Base-by-base conservation (phyloP, 1,140 invertebrate genomes). In the Brachionus koreanus region DNA sequence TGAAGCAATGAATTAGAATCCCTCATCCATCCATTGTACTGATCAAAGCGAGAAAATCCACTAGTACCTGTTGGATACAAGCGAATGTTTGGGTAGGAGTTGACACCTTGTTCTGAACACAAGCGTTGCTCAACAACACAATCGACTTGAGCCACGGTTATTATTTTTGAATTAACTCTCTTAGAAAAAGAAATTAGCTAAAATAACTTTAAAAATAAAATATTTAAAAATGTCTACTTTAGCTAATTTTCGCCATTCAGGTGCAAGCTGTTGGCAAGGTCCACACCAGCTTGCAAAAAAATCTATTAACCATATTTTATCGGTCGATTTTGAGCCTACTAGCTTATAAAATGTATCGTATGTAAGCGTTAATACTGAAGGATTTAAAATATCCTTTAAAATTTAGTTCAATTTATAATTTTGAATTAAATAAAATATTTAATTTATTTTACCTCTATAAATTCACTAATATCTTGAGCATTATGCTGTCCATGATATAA, bases 261-360 rank as follows among this genome's bases (percentile, higher is more conserved):
- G 90, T 3, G 90, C 88, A 49, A 92, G 85, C 85, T 91, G 90
- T 83, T 91, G 90, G 86, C 92, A 93, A 2, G 92, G 92, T 72
- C 90, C 90, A 89, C 92, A 92, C 91, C 91, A 93, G 0, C 91
- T 90, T 57, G 91, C 91, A 87, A 90, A 93, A 86, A 92, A 93
- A 86, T 93, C 92, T 16, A 93, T 89, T 5, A 92, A 84, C 91
- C 91, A 92, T 0, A 92, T 86, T 29, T 90, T 87, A 65, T 89
- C 87, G 10, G 77, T 69, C 16, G 85, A 85, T 79, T 91, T 90
- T 13, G 89, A 87, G 3, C 87, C 86, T 9, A 94, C 88, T 49
- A 89, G 86, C 33, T 87, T 83, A 39, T 91, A 84, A 86, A 93
- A 94, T 46, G 87, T 89, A 9, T 87, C 84, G 3, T 87, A 86